Evolutionary conservation across 2,113 vertebrate species (phyloP), one percentile per base, ranked within the genome.

Genomic region (Pterocles gutturalis): DNA sequence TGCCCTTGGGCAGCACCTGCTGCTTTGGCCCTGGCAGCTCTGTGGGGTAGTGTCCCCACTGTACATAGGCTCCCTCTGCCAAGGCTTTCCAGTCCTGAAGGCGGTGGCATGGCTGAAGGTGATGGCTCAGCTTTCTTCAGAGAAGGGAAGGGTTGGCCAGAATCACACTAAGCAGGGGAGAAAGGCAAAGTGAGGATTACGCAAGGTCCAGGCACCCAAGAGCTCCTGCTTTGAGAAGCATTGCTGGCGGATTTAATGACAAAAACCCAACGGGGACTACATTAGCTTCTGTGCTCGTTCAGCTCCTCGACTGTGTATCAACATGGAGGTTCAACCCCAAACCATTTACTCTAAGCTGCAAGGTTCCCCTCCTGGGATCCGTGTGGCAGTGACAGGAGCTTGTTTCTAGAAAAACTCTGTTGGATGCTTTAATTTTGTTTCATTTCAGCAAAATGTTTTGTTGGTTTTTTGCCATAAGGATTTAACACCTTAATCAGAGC

Each of bases 401-500:
- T 0, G 8, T 77, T 93, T 78, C 41, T 79, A 72, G 55, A 55
- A 66, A 67, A 91, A 18, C 73, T 38, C 41, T 0, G 0, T 9
- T 83, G 81, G 60, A 76, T 88, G 80, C 67, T 72, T 85, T 46
- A 6, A 25, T 71, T 95, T 83, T 84, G 34, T 48, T 82, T 41
- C 21, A 29, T 67, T 73, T 93, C 69, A 67, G 38, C 38, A 72
- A 48, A 92, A 55, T 19, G 3, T 86, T 91, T 53, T 38, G 55
- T 64, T 89, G n/a, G 9, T 76, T 64, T 28, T 75, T 46, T 89
- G 71, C 80, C 70, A 46, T 36, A 12, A 92, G 67, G 67, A 78
- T 90, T 93, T 90, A 87, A 82, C 90, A 82, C 93, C 90, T 94
- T 81, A 85, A 57, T n/a, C 53, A 6, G 61, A 72, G 82, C 70